A percentile compares a stretch with the other conserved stretches of the same genome.
Conservation (phyloP, 2,888 invertebrate genomes). For the Boloria euphrosyne region DNA sequence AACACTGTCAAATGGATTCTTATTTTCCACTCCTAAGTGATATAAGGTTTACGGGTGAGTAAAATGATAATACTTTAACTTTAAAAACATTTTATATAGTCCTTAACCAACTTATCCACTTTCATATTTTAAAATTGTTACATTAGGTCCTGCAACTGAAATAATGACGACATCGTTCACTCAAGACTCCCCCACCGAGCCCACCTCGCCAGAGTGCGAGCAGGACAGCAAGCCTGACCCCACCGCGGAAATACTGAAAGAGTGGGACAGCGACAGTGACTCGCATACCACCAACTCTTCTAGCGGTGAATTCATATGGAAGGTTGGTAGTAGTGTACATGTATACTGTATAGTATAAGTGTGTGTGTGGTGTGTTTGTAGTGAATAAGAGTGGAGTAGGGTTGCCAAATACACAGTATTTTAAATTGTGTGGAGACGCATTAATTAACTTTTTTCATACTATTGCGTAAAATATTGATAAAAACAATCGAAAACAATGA, state of each 20-base stretch:
- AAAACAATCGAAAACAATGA: too few relatives aligned
- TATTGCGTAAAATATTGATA: too few relatives aligned
- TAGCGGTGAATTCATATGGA: conserved; percentile 91
- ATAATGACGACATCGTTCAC: conserved; percentile 77
- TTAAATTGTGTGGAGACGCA: not conserved
- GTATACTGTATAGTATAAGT: not conserved
- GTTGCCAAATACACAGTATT: too few relatives aligned
- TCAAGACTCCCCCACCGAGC: conserved; percentile 75
- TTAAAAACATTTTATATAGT: not conserved
- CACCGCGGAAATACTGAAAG: conserved; percentile 75
- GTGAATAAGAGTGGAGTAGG: too few relatives aligned
- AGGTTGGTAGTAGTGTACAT: conserved; percentile 73
- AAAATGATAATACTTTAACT: conserved; percentile 25
- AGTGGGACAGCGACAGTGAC: conserved; percentile 87
- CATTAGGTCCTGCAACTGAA: conserved; percentile 68
- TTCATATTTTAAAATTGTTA: not conserved
- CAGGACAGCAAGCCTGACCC: conserved; percentile 65
- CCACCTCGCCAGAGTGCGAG: conserved; percentile 62
- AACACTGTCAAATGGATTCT: conserved; percentile 66
- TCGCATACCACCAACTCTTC: conserved; percentile 85
- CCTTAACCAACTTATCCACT: not conserved
- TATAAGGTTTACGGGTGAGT: conserved; percentile 75
- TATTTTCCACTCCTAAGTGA: conserved; percentile 70
- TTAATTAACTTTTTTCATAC: not conserved
- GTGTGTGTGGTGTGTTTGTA: not conserved